phyloP scores from a whole-genome alignment of 2,888 invertebrate species.

The Petrolisthes manimaculis region DNA sequence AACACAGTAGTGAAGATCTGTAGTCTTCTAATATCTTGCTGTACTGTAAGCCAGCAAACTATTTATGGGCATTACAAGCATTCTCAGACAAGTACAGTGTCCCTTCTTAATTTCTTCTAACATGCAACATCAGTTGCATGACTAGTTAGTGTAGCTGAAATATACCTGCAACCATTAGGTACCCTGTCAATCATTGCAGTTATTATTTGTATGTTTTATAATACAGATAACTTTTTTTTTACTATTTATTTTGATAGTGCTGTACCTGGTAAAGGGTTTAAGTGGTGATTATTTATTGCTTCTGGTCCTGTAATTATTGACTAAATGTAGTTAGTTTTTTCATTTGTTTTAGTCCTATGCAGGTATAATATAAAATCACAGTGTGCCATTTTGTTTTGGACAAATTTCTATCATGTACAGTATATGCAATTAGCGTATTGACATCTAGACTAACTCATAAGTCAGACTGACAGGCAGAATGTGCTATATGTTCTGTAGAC shows the following conservation, averaged over 20 bases:
- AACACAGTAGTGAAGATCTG: slow-evolving; percentile 30
- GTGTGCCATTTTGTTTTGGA: background rate
- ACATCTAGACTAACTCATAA: background rate
- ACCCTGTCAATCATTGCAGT: background rate
- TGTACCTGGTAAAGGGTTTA: background rate
- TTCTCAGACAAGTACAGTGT: background rate
- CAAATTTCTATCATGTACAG: background rate
- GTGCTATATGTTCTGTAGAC: background rate
- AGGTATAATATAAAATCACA: background rate
- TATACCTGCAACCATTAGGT: no score
- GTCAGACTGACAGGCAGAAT: background rate
- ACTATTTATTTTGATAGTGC: background rate
- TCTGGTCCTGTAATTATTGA: background rate
- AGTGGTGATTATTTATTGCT: background rate
- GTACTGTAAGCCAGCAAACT: slow-evolving; percentile 35
- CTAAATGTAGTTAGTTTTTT: background rate
- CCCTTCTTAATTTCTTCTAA: background rate
- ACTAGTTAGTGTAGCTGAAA: no score
- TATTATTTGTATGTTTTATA: background rate
- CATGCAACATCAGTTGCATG: no score
- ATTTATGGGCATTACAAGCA: slow-evolving; percentile 30
- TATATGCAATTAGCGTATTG: background rate
- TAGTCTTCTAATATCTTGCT: slow-evolving; percentile 36
- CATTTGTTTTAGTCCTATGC: background rate
- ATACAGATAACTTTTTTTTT: background rate